A percentile compares a stretch with the other conserved stretches of the same genome.
Evolutionary conservation across 2,113 vertebrate genomes (phyloP).

Genomic region (Oncorhynchus kisutch): DNA sequence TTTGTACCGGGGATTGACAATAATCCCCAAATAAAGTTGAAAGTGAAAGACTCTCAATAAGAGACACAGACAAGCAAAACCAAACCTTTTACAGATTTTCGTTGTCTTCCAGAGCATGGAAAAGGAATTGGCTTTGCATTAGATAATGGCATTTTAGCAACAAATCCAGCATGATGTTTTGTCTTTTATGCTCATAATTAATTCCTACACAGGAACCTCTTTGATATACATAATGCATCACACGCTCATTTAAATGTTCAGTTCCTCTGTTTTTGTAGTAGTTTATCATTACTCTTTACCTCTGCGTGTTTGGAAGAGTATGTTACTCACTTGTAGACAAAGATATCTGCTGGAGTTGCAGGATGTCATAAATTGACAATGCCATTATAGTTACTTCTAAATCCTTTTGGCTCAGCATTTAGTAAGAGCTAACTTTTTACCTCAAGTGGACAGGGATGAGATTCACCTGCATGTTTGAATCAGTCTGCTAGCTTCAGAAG

Average conservation of each 20-base stretch:
- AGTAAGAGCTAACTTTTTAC: conserved; percentile 61
- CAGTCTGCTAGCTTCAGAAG: conserved; percentile 63
- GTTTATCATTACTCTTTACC: conserved; percentile 48
- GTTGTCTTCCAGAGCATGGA: conserved; percentile 69
- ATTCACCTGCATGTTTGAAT: conserved; percentile 61
- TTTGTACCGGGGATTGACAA: conserved; percentile 76
- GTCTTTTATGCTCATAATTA: conserved; percentile 69
- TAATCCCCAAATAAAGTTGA: conserved; percentile 66
- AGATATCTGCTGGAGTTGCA: conserved; percentile 56
- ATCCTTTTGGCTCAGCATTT: conserved; percentile 52
- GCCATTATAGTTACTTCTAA: conserved; percentile 57
- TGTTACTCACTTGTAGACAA: conserved; percentile 58
- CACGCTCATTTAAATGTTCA: conserved; percentile 69
- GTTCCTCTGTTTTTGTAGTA: conserved; percentile 57
- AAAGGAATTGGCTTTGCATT: conserved; percentile 69
- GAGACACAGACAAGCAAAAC: conserved; percentile 68
- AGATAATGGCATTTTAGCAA: conserved; percentile 64
- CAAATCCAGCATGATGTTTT: conserved; percentile 62
- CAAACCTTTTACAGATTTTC: conserved; percentile 53
- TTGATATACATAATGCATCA: conserved; percentile 71
- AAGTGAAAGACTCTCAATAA: conserved; percentile 72
- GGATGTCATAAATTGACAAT: conserved; percentile 51
- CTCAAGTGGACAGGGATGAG: conserved; percentile 56
- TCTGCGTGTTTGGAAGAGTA: conserved; percentile 11
- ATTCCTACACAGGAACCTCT: conserved; percentile 65